A percentile compares a stretch with the other conserved stretches of the same genome.
These are phyloP conservation scores for Edolisoma coerulescens DNA, from an alignment of 2,113 vertebrate species.

Conservation along the genomic window DNA sequence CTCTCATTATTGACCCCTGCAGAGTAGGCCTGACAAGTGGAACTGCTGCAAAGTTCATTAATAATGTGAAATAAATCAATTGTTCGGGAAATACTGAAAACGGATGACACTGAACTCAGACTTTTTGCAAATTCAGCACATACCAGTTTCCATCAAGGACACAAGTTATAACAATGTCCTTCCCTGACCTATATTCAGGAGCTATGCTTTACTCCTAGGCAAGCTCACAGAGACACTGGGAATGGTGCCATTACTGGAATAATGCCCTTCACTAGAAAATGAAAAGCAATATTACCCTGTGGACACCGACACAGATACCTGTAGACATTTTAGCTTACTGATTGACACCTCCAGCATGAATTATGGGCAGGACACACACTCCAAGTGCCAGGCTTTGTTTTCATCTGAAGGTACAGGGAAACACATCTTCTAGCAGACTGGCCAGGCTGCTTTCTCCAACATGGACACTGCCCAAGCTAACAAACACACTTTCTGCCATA, in stretches of 20 bases:
- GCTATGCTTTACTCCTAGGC: neutral
- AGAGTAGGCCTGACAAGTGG: slow-evolving; percentile 89
- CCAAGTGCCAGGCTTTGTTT: neutral
- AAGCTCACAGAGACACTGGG: neutral
- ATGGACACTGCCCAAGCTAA: fast-evolving
- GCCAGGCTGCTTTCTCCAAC: neutral
- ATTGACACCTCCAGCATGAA: neutral
- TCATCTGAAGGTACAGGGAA: neutral
- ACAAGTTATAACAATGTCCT: slow-evolving; percentile 42
- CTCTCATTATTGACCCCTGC: slow-evolving; percentile 92
- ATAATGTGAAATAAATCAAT: slow-evolving; percentile 99
- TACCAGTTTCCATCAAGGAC: slow-evolving; percentile 73
- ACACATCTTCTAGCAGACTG: neutral
- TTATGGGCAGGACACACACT: neutral
- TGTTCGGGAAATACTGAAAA: slow-evolving; percentile 82
- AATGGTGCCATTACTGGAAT: neutral
- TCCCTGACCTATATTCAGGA: slow-evolving; percentile 52
- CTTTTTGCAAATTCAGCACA: slow-evolving; percentile 78
- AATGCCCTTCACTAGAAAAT: neutral
- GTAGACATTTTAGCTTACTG: neutral
- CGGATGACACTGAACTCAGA: slow-evolving; percentile 70
- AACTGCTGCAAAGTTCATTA: slow-evolving; percentile 98
- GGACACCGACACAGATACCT: neutral
- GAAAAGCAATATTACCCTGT: neutral
- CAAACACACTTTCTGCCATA: neutral